Evolutionary conservation across 2,113 vertebrate genomes (phyloP), one percentile per base, ranked within the genome.

Genomic region (Corapipo altera): DNA sequence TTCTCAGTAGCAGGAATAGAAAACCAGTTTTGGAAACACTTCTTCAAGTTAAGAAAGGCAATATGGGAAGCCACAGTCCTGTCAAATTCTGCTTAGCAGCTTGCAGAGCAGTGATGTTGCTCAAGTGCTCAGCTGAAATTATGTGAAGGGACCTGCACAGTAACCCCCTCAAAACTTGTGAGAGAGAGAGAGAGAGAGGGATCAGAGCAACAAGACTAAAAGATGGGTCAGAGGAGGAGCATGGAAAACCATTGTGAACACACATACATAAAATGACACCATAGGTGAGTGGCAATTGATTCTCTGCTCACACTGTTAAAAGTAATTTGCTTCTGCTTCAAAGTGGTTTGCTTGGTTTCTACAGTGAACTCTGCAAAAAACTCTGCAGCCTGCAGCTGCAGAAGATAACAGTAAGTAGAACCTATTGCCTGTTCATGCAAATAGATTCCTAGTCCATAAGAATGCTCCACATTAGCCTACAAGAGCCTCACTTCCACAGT

Each of bases 351-450:
- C 57, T 65, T 66, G 59, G 37, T 66, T 92, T 79, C 84, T 33
- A 5, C 39, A 80, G 69, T 52, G 64, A 80, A 8, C 24, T 12
- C 87, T 54, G 76, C 65, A 75, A 78, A 44, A 66, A 54, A 37
- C 37, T 44, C 61, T 52, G 58, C 80, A 72, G 27, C 12, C 52
- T 71, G 32, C 52, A 86, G 51, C 85, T 58, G 12, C 26, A 30
- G 71, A 37, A n/a, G 16, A 32, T 54, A 78, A 18, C 28, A 84
- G 21, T 30, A 23, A 46, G 23, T 18, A 79, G 75, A 41, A 62
- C 28, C 44, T n/a, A 5, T 20, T 58, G 37, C 41, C 54, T n/a
- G 9, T 39, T 65, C 48, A 5, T 1, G 0, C 5, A 1, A 52
- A 35, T 1, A 35, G 28, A 35, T 7, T 12, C 67, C 32, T 4